These are phyloP conservation scores for Melipona quadrifasciata DNA, from an alignment of 1,140 invertebrate genomes.

Conservation along the genomic window DNA sequence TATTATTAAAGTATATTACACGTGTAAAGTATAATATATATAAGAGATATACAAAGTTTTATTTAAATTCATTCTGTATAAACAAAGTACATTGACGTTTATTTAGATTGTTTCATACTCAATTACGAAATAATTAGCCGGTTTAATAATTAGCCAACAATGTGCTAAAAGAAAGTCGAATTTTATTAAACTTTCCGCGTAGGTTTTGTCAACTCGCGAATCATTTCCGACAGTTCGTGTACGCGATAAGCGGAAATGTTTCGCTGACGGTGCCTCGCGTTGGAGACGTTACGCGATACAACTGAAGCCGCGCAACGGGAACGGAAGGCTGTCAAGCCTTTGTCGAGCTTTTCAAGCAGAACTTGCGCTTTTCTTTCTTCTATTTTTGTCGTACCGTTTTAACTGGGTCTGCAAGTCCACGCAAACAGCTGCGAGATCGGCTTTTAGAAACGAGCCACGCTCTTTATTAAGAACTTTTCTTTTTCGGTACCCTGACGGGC, in stretches of 20 bases:
- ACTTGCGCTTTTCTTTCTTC: neutral
- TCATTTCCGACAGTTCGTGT: neutral
- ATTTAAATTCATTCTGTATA: too few species aligned
- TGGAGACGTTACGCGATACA: neutral
- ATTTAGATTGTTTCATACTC: too few species aligned
- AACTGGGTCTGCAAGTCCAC: neutral
- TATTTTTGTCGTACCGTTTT: neutral
- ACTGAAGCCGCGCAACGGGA: neutral
- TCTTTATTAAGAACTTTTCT: neutral
- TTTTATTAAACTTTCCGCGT: neutral
- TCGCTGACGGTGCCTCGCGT: neutral
- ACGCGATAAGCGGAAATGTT: neutral
- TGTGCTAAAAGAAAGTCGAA: neutral
- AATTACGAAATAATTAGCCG: neutral
- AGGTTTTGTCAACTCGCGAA: neutral
- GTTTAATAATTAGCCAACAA: too few species aligned
- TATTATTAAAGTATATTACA: neutral
- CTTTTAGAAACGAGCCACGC: neutral
- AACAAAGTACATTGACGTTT: too few species aligned
- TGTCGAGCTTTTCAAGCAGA: neutral
- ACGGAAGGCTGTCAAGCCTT: neutral
- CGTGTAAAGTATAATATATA: too few species aligned
- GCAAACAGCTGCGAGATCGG: neutral
- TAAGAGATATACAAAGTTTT: too few species aligned
- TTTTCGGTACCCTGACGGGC: neutral